These are phyloP conservation scores for Zapus hudsonius DNA, from an alignment of 2,113 vertebrate species.

Conservation along the genomic window DNA sequence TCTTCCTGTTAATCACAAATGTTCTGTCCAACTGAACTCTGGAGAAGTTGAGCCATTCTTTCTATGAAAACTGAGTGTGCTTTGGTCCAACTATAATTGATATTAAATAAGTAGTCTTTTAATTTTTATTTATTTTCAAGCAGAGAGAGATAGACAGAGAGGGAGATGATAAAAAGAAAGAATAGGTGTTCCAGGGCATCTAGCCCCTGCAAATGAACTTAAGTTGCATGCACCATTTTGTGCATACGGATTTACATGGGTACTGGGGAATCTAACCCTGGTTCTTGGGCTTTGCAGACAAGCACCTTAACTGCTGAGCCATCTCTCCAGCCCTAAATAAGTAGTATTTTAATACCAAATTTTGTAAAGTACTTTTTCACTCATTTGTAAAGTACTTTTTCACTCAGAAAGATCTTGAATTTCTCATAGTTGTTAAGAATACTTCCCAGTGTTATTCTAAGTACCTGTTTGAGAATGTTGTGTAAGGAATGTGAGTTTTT, in stretches of 20 bases:
- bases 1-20: not conserved
- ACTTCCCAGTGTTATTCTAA: not conserved
- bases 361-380: not conserved
- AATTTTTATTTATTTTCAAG: too few species aligned
- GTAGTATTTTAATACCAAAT: not conserved
- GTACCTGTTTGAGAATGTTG: rapidly evolving
- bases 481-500: not conserved
- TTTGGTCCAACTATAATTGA: not conserved
- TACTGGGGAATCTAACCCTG: too few species aligned
- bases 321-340: too few species aligned
- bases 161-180: too few species aligned
- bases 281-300: too few species aligned
- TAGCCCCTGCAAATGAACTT: too few species aligned
- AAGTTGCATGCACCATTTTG: too few species aligned
- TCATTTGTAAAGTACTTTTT: not conserved
- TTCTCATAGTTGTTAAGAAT: not conserved
- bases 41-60: not conserved
- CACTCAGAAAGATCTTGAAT: not conserved
- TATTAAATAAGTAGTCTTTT: not conserved
- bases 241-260: too few species aligned
- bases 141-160: too few species aligned
- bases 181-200: too few species aligned
- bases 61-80: too few species aligned
- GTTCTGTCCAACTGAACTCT: rapidly evolving
- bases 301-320: too few species aligned